Evolutionary conservation across 1,140 invertebrate genomes (phyloP), one percentile per base, ranked within the genome.

Genomic region (Drosophila navojoa): DNA sequence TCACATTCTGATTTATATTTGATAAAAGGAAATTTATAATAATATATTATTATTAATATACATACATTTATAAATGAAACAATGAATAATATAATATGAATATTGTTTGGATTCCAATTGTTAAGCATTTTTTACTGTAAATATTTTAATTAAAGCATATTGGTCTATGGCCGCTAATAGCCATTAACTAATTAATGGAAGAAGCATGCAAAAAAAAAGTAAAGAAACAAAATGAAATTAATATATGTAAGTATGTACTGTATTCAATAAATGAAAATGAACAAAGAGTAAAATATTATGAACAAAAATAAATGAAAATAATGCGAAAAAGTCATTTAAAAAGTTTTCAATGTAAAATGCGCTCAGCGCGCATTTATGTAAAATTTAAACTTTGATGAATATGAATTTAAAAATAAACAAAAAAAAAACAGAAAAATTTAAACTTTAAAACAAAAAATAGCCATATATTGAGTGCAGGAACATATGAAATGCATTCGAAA

Each of bases 41-140:
- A 29, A 11, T 38, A 11, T 38, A 38, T 4, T 38, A 38, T 13
- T 38, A 38, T 13, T 11, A 45, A 45, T 9, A 45, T 45, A 45
- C 11, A 45, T 45, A 45, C 16, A 45, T 15, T 40, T 49, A 45
- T 42, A 54, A 40, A 58, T 25, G 55, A 64, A 55, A 44, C n/a
- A 69, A 66, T 79, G 25, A 50, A 27, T 16, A 50, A 27, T 16
- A 53, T 53, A 35, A 54, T 19, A 38, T 16, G 40, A 29, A 59
- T 59, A 47, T 71, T 45, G 61, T 77, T 78, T 76, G 59, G 69
- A 79, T 86, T 71, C 70, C 76, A 86, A 86, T 71, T 86, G 82
- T 86, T 86, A 79, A 71, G 76, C 71, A 82, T 86, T 82, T 59
- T 79, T 68, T 79, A 86, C 82, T 86, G 82, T 87, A 86, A 79